Conservation (phyloP, 2,113 vertebrate species). For the Prionailurus viverrinus region DNA sequence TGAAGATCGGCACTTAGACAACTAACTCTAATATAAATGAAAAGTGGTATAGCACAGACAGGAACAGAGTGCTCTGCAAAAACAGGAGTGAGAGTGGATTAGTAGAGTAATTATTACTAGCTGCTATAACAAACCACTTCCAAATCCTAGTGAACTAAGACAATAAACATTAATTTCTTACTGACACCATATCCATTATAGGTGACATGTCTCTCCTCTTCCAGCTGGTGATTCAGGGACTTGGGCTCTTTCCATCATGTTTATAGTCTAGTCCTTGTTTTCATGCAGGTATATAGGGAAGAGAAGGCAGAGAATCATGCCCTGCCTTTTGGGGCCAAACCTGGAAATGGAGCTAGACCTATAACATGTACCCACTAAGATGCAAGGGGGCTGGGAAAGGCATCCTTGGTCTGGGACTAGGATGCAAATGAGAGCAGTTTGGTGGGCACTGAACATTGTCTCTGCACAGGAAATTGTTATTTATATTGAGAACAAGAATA, state of each 20-base stretch:
- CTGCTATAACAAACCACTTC: constrained; percentile 2
- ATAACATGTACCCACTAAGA: too few relatives aligned
- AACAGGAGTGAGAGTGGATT: neutral
- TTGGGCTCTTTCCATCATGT: neutral
- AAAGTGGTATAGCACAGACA: neutral
- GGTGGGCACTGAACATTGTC: accelerated
- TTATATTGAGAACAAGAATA: neutral
- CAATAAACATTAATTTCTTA: neutral
- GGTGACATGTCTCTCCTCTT: neutral
- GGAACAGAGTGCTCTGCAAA: neutral
- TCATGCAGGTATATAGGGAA: neutral
- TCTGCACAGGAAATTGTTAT: neutral
- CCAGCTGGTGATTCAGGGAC: neutral
- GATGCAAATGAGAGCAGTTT: neutral
- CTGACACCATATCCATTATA: neutral
- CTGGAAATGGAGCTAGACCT: neutral
- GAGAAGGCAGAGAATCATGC: neutral
- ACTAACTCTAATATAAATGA: neutral
- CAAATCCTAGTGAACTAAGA: neutral
- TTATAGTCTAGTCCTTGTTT: neutral
- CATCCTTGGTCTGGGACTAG: neutral
- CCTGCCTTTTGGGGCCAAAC: too few relatives aligned
- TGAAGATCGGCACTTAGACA: neutral
- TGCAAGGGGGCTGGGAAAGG: neutral
- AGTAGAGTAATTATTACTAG: neutral